These are phyloP conservation scores for Amia ocellicauda DNA, from an alignment of 2,113 vertebrate species.

Conservation along the genomic window DNA sequence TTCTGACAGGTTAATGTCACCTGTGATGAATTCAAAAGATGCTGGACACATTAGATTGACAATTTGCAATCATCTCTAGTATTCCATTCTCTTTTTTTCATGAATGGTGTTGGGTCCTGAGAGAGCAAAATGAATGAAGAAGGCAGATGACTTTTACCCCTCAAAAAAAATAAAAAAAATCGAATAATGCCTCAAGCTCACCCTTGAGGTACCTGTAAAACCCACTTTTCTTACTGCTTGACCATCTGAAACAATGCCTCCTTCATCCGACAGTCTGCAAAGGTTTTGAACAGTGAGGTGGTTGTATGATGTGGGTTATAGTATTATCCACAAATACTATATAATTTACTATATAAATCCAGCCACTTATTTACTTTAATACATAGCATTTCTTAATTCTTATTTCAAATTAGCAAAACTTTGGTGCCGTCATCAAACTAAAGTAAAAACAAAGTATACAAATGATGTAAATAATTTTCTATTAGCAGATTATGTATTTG, in stretches of 20 bases:
- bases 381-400: too few species aligned
- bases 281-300: not conserved
- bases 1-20: constrained; percentile 56
- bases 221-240: not conserved
- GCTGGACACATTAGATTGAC: constrained; percentile 49
- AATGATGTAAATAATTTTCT: too few species aligned
- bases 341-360: too few species aligned
- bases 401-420: too few species aligned
- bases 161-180: not conserved
- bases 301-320: not conserved
- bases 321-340: constrained; percentile 1
- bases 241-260: not conserved
- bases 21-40: constrained; percentile 61
- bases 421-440: too few species aligned
- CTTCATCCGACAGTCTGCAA: not conserved
- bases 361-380: too few species aligned
- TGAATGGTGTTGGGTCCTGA: too few species aligned
- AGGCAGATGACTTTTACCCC: not conserved
- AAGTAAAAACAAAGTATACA: too few species aligned
- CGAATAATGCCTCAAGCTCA: constrained; percentile 4
- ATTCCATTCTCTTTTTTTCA: constrained; percentile 27
- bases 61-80: constrained; percentile 48
- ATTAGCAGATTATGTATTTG: too few species aligned
- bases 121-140: not conserved
- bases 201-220: not conserved